Base-by-base conservation (phyloP, 2,113 vertebrate species). In the Puma concolor region DNA sequence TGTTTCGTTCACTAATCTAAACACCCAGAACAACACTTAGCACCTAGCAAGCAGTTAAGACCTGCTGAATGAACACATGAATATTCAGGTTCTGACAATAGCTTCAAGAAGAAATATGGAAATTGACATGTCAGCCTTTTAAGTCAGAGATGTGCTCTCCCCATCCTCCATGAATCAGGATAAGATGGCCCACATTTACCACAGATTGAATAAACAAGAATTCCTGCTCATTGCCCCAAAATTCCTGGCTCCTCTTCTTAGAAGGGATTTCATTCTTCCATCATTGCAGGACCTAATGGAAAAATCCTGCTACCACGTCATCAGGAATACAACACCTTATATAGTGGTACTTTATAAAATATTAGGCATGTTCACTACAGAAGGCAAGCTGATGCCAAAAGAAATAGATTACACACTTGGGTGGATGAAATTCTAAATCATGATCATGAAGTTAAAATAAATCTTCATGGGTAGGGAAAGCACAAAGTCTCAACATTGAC, bases 361-460 rank as follows among this genome's bases (percentile, higher is more conserved):
- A 89, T 38, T 14, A 87, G 48, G 31, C n/a, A 14, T n/a, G 17
- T 63, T 94, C 79, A 29, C 87, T 74, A 63, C 76, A 71, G 41
- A 88, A 79, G 83, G 94, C 50, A 71, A 90, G 83, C 44, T 52
- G 92, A 48, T 31, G 57, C 38, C 60, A 44, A 93, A 91, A 79
- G 64, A 64, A 94, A 64, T 3, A 83, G 79, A 63, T 36, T 41
- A 12, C 8, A 38, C 85, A 57, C 36, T 31, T 52, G 4, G 19
- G n/a, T 38, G 41, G 50, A 6, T 83, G 77, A 94, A 83, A 48
- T 88, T 87, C 50, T 92, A 96, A 86, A 82, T 87, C 52, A 31
- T 6, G 38, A 83, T 94, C 79, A 29, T 27, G 38, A 94, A 88
- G 31, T 93, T 94, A 71, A 57, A 76, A 94, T 60, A 80, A 90